These are phyloP conservation scores for Drosophila ercepeae DNA, from an alignment of 1,140 invertebrate genomes.

Conservation along the genomic window DNA sequence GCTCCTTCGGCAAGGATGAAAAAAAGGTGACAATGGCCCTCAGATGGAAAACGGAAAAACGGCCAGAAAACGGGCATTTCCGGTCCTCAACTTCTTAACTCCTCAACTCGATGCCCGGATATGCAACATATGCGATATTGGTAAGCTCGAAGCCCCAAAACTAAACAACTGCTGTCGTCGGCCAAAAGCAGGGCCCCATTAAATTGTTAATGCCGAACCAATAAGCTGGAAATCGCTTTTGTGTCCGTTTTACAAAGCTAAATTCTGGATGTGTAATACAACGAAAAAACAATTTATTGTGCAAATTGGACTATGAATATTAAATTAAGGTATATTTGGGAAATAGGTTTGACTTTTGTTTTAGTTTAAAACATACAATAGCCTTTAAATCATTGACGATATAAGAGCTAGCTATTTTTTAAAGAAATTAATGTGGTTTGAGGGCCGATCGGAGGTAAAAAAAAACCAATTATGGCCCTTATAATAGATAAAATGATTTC, in stretches of 20 bases:
- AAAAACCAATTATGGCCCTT: too few species aligned
- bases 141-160: slow-evolving; percentile 6
- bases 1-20: slow-evolving; percentile 25
- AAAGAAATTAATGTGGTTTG: too few species aligned
- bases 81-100: slow-evolving; percentile 29
- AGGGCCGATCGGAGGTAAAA: too few species aligned
- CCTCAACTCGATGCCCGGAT: slow-evolving; percentile 30
- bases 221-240: slow-evolving; percentile 45
- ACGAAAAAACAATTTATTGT: not conserved
- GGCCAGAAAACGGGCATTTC: slow-evolving; percentile 70
- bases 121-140: slow-evolving; percentile 69
- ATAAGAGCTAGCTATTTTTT: too few species aligned
- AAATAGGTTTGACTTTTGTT: too few species aligned
- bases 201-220: slow-evolving; percentile 42
- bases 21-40: slow-evolving; percentile 72
- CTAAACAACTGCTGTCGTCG: slow-evolving; percentile 40
- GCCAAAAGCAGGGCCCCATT: slow-evolving; percentile 33
- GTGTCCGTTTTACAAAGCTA: slow-evolving; percentile 31
- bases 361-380: too few species aligned
- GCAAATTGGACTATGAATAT: not conserved
- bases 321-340: not conserved
- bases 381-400: too few species aligned
- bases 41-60: slow-evolving; percentile 44
- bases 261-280: slow-evolving; percentile 1
- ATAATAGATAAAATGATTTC: too few species aligned